Evolutionary conservation across 2,113 vertebrate species (phyloP).

Genomic region (Labeo catla): DNA sequence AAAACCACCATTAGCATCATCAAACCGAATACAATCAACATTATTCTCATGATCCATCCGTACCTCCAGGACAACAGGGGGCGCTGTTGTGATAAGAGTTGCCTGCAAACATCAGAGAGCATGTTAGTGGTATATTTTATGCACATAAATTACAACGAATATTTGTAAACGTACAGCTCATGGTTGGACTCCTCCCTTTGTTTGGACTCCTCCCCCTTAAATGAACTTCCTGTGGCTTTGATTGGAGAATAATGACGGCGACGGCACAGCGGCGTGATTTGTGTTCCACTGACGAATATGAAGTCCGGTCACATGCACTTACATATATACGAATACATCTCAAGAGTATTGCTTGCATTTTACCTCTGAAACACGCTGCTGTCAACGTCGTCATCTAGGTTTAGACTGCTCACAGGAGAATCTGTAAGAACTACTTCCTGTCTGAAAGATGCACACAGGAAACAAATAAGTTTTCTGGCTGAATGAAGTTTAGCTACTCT

Average conservation of each 20-base stretch:
- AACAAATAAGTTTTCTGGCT: neutral
- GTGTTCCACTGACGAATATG: neutral
- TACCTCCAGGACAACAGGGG: constrained; percentile 29
- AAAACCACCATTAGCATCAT: neutral
- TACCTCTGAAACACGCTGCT: constrained; percentile 18
- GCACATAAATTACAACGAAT: neutral
- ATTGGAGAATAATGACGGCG: neutral
- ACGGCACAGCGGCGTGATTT: neutral
- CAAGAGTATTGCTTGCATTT: neutral
- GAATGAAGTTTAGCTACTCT: neutral
- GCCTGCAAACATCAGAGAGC: neutral
- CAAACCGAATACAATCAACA: neutral
- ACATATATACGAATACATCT: neutral
- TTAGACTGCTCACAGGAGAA: neutral
- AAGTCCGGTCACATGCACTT: neutral
- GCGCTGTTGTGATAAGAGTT: neutral
- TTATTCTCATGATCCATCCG: neutral
- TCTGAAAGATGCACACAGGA: neutral
- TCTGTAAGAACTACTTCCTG: neutral
- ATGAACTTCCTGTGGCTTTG: constrained; percentile 18
- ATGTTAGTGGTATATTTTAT: neutral
- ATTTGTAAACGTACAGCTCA: neutral
- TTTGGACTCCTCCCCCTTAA: constrained; percentile 34
- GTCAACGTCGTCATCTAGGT: neutral
- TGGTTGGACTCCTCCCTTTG: constrained; percentile 8